Evolutionary conservation across 1,140 invertebrate genomes (phyloP).

Genomic region (Dolichoris vasculosae): DNA sequence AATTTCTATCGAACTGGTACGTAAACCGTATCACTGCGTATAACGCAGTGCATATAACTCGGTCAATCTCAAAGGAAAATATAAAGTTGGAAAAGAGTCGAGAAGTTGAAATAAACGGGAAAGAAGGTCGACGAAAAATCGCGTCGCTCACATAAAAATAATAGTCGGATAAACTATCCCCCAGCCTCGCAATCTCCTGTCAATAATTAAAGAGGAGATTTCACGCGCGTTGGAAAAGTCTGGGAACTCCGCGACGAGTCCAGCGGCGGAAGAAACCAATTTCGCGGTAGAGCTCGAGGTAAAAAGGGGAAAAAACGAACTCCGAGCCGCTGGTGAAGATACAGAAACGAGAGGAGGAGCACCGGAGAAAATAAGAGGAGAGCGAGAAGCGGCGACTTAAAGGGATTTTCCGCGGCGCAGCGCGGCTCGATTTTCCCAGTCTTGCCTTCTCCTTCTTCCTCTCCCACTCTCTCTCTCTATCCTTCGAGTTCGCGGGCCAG

Average conservation of each 20-base stretch:
- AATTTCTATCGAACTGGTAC: not conserved
- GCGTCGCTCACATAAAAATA: not conserved
- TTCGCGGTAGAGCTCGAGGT: not conserved
- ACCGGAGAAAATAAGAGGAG: slow-evolving; percentile 14
- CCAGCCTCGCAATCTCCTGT: not conserved
- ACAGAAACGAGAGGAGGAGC: not conserved
- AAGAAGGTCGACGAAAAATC: not conserved
- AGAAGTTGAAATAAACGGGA: no score
- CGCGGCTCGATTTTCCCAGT: not conserved
- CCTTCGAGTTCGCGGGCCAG: slow-evolving; percentile 33
- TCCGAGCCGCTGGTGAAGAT: not conserved
- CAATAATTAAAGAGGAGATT: slow-evolving; percentile 39
- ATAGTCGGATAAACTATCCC: not conserved
- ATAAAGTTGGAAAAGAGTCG: no score
- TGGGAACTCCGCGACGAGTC: not conserved
- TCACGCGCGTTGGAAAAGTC: not conserved
- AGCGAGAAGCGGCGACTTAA: not conserved
- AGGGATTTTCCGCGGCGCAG: slow-evolving; percentile 37
- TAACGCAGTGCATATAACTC: not conserved
- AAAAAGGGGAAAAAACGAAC: slow-evolving; percentile 9
- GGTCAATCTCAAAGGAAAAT: no score
- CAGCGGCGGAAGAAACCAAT: slow-evolving; percentile 41
- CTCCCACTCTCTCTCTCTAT: not conserved
- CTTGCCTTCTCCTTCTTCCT: not conserved
- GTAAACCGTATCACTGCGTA: not conserved